These are phyloP conservation scores for Deroplatys truncata DNA, from an alignment of 2,888 invertebrate genomes.

Conservation along the genomic window DNA sequence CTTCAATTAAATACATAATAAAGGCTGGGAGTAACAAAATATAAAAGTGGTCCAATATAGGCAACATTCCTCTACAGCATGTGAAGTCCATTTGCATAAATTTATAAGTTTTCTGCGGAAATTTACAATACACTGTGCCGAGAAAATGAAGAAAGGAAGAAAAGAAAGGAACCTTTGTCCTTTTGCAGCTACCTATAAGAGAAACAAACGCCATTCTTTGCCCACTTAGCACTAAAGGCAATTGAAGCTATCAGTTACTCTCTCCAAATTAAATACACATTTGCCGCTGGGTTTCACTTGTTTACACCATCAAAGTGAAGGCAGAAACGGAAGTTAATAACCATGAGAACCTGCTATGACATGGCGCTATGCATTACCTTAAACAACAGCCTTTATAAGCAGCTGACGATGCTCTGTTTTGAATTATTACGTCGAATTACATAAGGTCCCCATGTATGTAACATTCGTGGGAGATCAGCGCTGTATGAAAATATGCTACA, in stretches of 20 bases:
- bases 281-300: not conserved
- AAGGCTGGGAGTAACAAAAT: too few species aligned
- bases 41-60: too few species aligned
- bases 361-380: not conserved
- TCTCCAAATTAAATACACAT: not conserved
- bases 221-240: too few species aligned
- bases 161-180: too few species aligned
- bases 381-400: not conserved
- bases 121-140: too few species aligned
- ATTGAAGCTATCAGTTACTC: not conserved
- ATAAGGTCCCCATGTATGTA: not conserved
- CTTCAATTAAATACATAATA: too few species aligned
- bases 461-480: not conserved
- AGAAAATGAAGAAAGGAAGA: too few species aligned
- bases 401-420: not conserved
- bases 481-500: not conserved
- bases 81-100: too few species aligned
- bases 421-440: not conserved
- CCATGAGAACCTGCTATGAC: not conserved
- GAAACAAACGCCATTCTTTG: too few species aligned
- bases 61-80: too few species aligned
- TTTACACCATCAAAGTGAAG: not conserved
- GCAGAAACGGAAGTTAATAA: not conserved
- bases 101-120: too few species aligned
- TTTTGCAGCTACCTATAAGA: too few species aligned